Evolutionary conservation across 2,113 vertebrate species (phyloP).

Genomic region (Sinosuthora webbiana): DNA sequence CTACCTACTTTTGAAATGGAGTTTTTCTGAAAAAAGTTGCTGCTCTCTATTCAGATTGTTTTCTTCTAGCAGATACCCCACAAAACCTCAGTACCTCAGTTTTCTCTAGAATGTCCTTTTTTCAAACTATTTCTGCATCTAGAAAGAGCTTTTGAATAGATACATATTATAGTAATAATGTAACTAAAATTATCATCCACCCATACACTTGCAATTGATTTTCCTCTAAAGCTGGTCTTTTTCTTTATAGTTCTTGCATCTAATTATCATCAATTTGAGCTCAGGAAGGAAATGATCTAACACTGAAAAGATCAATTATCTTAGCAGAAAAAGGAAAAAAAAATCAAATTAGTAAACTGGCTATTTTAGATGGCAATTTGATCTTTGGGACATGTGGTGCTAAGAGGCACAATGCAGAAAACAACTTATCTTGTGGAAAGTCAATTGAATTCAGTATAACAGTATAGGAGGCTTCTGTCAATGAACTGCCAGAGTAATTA

Average conservation of each 20-base stretch:
- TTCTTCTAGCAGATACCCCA: not conserved
- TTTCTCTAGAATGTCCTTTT: not conserved
- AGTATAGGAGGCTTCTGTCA: not conserved
- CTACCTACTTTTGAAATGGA: not conserved
- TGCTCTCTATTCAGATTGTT: not conserved
- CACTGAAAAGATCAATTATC: constrained; percentile 25
- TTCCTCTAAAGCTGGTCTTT: constrained; percentile 8
- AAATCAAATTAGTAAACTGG: not conserved
- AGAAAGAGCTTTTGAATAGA: constrained; percentile 21
- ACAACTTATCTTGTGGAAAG: not conserved
- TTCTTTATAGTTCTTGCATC: constrained; percentile 6
- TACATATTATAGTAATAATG: not conserved
- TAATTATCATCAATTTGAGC: constrained; percentile 39
- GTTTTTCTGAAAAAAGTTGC: not conserved
- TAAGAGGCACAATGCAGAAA: not conserved
- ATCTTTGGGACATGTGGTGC: not conserved
- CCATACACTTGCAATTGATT: constrained; percentile 30
- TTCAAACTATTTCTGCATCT: not conserved
- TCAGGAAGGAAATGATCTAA: constrained; percentile 43
- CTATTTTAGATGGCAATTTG: constrained; percentile 11
- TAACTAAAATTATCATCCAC: constrained; percentile 53
- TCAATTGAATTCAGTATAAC: not conserved
- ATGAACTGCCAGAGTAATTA: constrained; percentile 6
- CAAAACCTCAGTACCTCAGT: not conserved
- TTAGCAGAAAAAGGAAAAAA: not conserved